phyloP scores from a whole-genome alignment of 2,888 invertebrate species.

The Dryocosmus kuriphilus region DNA sequence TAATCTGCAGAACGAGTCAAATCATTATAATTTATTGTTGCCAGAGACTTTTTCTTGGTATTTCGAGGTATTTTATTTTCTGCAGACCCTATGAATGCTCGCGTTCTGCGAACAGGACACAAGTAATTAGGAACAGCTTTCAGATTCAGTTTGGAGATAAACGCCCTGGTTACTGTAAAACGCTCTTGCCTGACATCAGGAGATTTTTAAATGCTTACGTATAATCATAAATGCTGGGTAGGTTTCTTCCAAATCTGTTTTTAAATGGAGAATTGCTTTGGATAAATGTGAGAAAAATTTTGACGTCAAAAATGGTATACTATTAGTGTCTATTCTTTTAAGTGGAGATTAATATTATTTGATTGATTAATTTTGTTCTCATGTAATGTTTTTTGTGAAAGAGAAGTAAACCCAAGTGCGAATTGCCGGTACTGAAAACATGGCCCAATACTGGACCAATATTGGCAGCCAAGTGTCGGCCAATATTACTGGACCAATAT shows the following conservation, averaged over 20 bases:
- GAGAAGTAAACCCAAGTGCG: too few species aligned
- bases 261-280: not conserved
- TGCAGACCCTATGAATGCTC: not conserved
- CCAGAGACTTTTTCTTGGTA: not conserved
- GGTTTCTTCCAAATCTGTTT: not conserved
- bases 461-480: too few species aligned
- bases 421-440: too few species aligned
- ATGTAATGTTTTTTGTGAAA: too few species aligned
- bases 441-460: too few species aligned
- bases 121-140: constrained; percentile 33
- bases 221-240: too few species aligned
- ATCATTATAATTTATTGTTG: not conserved
- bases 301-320: not conserved
- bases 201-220: not conserved
- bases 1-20: not conserved
- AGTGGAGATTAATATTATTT: too few species aligned
- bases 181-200: not conserved
- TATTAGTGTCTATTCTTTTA: too few species aligned
- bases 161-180: not conserved
- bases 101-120: constrained; percentile 24
- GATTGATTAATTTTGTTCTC: too few species aligned
- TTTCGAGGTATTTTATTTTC: constrained; percentile 3
- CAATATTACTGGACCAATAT: too few species aligned
- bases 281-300: not conserved
- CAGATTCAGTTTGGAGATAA: constrained; percentile 15